A percentile compares a stretch with the other conserved stretches of the same genome.
These are phyloP conservation scores for Halichoerus grypus DNA, from an alignment of 2,113 vertebrate genomes.

Conservation along the genomic window DNA sequence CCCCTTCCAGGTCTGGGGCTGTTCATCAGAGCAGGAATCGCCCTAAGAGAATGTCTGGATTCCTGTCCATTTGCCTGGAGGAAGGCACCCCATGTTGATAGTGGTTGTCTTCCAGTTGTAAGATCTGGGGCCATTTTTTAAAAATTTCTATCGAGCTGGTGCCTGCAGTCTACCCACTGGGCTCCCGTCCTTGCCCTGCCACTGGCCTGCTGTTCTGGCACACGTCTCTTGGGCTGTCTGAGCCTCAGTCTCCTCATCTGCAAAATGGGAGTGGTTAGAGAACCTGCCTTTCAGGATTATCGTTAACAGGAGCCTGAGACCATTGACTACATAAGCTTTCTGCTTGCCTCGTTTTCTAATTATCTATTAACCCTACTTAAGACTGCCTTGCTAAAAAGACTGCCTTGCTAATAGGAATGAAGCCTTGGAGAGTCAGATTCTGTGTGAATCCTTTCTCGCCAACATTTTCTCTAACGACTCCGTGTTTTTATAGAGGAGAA, in stretches of 20 bases:
- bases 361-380: neutral
- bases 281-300: rapidly evolving
- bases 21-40: neutral
- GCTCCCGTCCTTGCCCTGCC: no score
- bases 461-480: neutral
- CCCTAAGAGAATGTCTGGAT: neutral
- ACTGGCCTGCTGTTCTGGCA: no score
- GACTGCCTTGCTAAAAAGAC: neutral
- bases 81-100: neutral
- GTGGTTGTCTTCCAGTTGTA: rapidly evolving
- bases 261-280: neutral
- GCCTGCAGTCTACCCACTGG: neutral
- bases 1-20: neutral
- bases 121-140: neutral
- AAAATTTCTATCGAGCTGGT: no score
- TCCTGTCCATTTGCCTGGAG: rapidly evolving
- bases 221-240: neutral
- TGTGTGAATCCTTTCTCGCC: neutral
- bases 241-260: neutral
- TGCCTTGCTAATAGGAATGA: rapidly evolving
- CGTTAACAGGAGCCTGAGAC: neutral
- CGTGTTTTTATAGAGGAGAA: neutral
- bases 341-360: rapidly evolving
- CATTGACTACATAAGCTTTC: neutral
- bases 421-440: neutral